These are phyloP conservation scores for Rhynchophorus ferrugineus DNA, from an alignment of 1,140 invertebrate species.

Conservation along the genomic window DNA sequence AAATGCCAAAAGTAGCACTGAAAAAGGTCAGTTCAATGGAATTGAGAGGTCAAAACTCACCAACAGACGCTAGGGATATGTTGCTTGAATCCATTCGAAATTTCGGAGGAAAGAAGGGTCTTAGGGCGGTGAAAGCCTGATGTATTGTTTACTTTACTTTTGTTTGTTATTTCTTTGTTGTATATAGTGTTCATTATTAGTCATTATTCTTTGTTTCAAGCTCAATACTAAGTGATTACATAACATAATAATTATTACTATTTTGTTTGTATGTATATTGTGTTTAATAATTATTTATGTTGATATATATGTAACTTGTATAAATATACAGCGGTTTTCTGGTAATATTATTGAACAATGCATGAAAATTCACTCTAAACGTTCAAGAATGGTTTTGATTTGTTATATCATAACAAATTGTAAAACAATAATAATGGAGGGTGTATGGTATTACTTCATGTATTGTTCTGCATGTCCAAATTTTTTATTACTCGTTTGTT, in stretches of 20 bases:
- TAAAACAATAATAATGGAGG: too few relatives aligned
- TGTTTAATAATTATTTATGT: slow-evolving; percentile 9
- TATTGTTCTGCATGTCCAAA: not conserved
- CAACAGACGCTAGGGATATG: slow-evolving; percentile 53
- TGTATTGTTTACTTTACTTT: slow-evolving; percentile 2
- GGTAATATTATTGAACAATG: not conserved
- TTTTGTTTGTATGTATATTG: slow-evolving; percentile 5
- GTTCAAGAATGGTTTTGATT: too few relatives aligned
- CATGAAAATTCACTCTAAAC: too few relatives aligned
- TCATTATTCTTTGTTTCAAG: slow-evolving; percentile 28
- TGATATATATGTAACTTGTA: not conserved
- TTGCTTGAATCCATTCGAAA: slow-evolving; percentile 65
- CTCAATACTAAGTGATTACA: slow-evolving; percentile 21
- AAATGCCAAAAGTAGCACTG: slow-evolving; percentile 43
- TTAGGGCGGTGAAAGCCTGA: slow-evolving; percentile 46
- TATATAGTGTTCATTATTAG: slow-evolving; percentile 24
- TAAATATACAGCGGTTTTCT: not conserved
- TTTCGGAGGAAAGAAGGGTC: slow-evolving; percentile 53
- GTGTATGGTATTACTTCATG: not conserved
- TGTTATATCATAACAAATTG: too few relatives aligned
- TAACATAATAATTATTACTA: not conserved
- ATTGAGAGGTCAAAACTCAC: slow-evolving; percentile 20
- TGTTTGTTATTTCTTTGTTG: slow-evolving; percentile 12
- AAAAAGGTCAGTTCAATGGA: slow-evolving; percentile 32
- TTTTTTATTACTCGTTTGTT: too few relatives aligned